Conservation (phyloP, 2,113 vertebrate species). For the Ameiurus melas region DNA sequence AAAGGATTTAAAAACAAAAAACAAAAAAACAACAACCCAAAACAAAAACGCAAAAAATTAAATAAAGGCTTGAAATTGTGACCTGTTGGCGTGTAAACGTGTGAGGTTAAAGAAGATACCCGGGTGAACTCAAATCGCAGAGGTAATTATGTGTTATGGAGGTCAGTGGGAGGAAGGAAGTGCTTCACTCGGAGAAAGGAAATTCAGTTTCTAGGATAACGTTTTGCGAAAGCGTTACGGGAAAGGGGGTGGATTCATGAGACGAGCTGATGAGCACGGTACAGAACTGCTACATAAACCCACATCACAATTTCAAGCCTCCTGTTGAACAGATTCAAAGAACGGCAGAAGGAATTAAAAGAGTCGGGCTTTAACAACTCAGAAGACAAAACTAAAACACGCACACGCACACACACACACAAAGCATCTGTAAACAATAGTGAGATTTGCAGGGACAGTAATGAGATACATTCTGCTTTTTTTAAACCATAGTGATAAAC, state of each 20-base stretch:
- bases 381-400: slow-evolving; percentile 60
- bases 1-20: neutral
- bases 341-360: slow-evolving; percentile 56
- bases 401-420: slow-evolving; percentile 47
- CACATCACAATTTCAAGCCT: slow-evolving; percentile 79
- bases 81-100: slow-evolving; percentile 62
- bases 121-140: slow-evolving; percentile 66
- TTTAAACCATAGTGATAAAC: slow-evolving; percentile 63
- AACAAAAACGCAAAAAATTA: slow-evolving; percentile 31
- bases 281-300: slow-evolving; percentile 19
- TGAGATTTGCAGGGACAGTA: slow-evolving; percentile 63
- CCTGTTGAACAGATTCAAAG: slow-evolving; percentile 51
- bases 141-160: slow-evolving; percentile 78
- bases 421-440: slow-evolving; percentile 73
- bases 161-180: slow-evolving; percentile 66
- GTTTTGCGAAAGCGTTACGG: neutral
- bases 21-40: neutral
- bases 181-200: slow-evolving; percentile 62
- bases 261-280: neutral
- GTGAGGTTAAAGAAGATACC: slow-evolving; percentile 56
- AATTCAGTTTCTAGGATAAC: neutral
- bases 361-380: slow-evolving; percentile 60
- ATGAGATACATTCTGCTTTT: slow-evolving; percentile 76
- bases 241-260: neutral
- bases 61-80: slow-evolving; percentile 70